Percentiles rank a stretch among this genome's conserved stretches.
Evolutionary conservation across 2,888 invertebrate genomes (phyloP).

Genomic region (Drosophila lutescens): DNA sequence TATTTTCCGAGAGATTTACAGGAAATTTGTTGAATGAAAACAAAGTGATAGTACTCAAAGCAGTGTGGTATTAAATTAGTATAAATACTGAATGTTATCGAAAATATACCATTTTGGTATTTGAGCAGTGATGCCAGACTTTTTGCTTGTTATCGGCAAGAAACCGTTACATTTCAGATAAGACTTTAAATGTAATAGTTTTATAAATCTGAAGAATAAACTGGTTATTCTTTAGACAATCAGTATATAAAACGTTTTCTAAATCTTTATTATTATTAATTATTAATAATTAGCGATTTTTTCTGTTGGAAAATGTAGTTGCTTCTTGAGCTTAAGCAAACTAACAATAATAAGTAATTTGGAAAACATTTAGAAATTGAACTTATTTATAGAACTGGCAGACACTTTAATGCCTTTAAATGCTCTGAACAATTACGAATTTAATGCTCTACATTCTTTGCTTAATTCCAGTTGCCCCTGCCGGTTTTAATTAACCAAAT

Average conservation of each 20-base stretch:
- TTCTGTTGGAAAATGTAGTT: no score
- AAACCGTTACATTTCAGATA: conserved; percentile 2
- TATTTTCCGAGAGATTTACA: not conserved
- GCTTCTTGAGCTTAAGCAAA: no score
- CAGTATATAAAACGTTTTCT: no score
- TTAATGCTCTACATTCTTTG: conserved; percentile 4
- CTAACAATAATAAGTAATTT: not conserved
- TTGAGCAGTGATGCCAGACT: conserved; percentile 7
- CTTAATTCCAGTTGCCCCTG: conserved; percentile 13
- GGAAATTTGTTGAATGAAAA: conserved; percentile 30
- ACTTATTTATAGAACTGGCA: not conserved
- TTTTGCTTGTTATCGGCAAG: conserved; percentile 1
- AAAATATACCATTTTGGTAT: not conserved
- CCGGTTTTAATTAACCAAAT: conserved; percentile 31
- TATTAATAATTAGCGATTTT: no score
- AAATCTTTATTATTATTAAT: no score
- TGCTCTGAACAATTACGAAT: not conserved
- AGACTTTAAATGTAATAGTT: not conserved
- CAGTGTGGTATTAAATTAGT: no score
- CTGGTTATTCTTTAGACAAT: no score
- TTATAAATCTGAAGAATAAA: no score
- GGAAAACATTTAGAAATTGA: not conserved
- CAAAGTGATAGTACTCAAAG: conserved; percentile 1
- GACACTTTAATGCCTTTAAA: not conserved
- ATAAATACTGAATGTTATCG: no score